Evolutionary conservation across 2,888 invertebrate species (phyloP), one percentile per base, ranked within the genome.

Genomic region (Theretra japonica): DNA sequence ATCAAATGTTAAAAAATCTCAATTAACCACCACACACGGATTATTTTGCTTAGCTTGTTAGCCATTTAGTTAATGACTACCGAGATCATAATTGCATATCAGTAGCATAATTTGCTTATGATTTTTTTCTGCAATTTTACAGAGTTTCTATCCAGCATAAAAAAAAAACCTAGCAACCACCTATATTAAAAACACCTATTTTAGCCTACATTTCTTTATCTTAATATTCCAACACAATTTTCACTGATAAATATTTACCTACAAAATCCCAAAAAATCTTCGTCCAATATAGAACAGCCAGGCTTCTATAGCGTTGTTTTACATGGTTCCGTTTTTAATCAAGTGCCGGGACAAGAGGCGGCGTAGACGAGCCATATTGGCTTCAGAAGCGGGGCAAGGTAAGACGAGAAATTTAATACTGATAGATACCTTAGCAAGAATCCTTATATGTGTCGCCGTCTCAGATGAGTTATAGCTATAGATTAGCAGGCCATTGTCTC

Each of bases 301-400:
- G 23, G 5, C 8, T 28, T 23, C 70, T 50, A 30, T 19, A 62
- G 15, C 11, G 62, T 59, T 70, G 62, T 62, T 62, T 62, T 62
- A 56, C 70, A 33, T 21, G 33, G 41, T 56, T 71, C 70, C 65
- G 70, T 65, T 71, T 71, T 71, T 71, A 71, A 71, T 71, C 56
- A 71, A 71, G 56, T 56, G 56, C 60, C 33, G 62, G 62, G 23
- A 65, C 70, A 53, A 30, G 68, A 48, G 48, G 68, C 41, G 28
- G 56, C 53, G 69, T n/a, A 56, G 69, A 65, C 48, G 48, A 6
- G 21, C 62, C 41, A 41, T 65, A 65, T 65, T 65, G 41, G 65
- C 65, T 65, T 65, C 65, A 62, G 41, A 62, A 41, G 15, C 48
- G 65, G 41, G 15, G 48, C 48, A 65, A 65, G 65, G 65, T 62